A percentile compares a stretch with the other conserved stretches of the same genome.
Conservation (phyloP, 2,888 invertebrate genomes). For the Leptodirus hochenwartii region DNA sequence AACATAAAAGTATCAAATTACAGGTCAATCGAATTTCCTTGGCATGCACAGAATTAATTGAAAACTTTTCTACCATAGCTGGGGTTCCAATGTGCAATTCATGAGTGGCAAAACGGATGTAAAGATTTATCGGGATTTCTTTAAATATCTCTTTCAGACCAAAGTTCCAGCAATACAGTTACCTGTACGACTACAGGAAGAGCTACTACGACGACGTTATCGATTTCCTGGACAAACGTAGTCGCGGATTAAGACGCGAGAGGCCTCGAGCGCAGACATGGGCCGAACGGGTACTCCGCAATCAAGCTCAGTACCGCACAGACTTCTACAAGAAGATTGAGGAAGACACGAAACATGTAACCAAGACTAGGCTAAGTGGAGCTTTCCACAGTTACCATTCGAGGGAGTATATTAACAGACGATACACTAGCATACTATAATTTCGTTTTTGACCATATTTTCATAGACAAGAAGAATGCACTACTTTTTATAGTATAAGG, state of each 20-base stretch:
- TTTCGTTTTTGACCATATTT: background rate
- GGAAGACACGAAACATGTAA: constrained; percentile 30
- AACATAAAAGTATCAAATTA: no score
- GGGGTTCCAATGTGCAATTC: no score
- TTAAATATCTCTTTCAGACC: constrained; percentile 34
- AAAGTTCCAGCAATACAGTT: constrained; percentile 62
- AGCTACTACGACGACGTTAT: constrained; percentile 79
- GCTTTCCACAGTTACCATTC: constrained; percentile 56
- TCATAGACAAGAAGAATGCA: no score
- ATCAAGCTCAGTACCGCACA: constrained; percentile 33
- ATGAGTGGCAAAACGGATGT: no score
- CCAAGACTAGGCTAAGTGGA: constrained; percentile 44
- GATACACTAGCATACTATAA: constrained; percentile 34
- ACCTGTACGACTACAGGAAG: constrained; percentile 66
- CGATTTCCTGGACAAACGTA: constrained; percentile 60
- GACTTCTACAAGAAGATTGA: constrained; percentile 17
- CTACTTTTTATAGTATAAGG: no score
- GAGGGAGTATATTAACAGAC: constrained; percentile 55
- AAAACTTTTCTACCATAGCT: no score
- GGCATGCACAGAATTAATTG: no score
- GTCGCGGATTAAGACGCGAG: constrained; percentile 45
- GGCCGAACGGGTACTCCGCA: constrained; percentile 65
- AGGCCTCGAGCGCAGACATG: constrained; percentile 67
- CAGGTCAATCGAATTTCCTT: no score
- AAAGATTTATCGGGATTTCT: background rate